Percentiles rank a stretch among this genome's conserved stretches.
These are phyloP conservation scores for Leptoteleia sp. DNA, from an alignment of 1,140 invertebrate species.

Conservation along the genomic window DNA sequence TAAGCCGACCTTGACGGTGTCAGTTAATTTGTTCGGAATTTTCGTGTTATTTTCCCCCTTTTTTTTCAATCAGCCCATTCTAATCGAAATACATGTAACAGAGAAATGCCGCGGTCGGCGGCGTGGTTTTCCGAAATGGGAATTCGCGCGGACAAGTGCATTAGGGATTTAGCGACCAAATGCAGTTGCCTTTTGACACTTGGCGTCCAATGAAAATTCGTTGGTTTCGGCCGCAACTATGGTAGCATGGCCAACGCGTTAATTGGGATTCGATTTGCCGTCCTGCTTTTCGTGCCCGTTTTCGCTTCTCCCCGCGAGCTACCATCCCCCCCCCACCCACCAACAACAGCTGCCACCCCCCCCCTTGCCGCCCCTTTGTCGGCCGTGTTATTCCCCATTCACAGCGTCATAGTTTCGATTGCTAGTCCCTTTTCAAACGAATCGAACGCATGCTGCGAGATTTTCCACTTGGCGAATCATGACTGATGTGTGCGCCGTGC, in stretches of 20 bases:
- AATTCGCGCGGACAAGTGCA: constrained; percentile 64
- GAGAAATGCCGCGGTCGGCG: constrained; percentile 49
- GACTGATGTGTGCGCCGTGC: constrained; percentile 26
- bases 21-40: constrained; percentile 3
- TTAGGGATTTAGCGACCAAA: constrained; percentile 65
- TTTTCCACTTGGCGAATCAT: constrained; percentile 54
- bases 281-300: constrained; percentile 45
- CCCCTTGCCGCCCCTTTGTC: constrained; percentile 5
- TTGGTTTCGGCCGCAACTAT: constrained; percentile 58
- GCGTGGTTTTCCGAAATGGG: constrained; percentile 60
- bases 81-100: constrained; percentile 64
- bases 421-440: constrained; percentile 45
- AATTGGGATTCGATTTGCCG: constrained; percentile 66
- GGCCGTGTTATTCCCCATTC: constrained; percentile 3
- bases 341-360: no score
- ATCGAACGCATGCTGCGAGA: constrained; percentile 34
- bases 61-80: constrained; percentile 41
- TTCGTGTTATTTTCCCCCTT: no score
- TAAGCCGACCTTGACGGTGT: not conserved
- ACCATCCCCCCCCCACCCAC: no score
- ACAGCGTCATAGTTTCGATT: constrained; percentile 34
- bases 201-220: constrained; percentile 65
- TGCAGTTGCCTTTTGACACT: constrained; percentile 68
- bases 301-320: constrained; percentile 38
- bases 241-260: constrained; percentile 57